Evolutionary conservation across 2,797 vertebrate species (phyloP), one percentile per base, ranked within the genome.

Genomic region (Trematomus bernacchii): DNA sequence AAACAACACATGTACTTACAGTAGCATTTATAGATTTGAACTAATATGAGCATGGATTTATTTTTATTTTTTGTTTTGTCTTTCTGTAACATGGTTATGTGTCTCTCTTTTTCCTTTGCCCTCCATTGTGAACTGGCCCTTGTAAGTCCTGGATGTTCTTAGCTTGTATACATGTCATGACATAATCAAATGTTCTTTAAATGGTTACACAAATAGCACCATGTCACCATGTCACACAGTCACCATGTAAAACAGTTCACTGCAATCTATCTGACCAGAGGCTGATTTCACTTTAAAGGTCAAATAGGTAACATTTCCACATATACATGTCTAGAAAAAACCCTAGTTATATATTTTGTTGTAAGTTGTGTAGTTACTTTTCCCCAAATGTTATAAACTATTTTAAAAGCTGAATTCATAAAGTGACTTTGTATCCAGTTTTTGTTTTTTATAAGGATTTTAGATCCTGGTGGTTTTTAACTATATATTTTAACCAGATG

Each of bases 31-130:
- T 37, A 37, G 33, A 43, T 46, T 46, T 33, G 33, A 61, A 44
- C n/a, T 10, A 23, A 23, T 48, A 8, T 15, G 51, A 11, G 30
- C 14, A 40, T 33, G 50, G 50, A 40, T 79, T 66, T 82, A 9
- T 16, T 7, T 75, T 48, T 69, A 47, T 63, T 53, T 62, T 52
- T 69, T n/a, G 14, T 23, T 65, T 60, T 47, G 9, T 68, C 47
- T 75, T 50, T 77, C 15, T 76, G 58, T 87, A 85, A 90, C 79
- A 30, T 77, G 47, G 23, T 84, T 46, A 6, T 88, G 67, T 89
- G 33, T 92, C 69, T 87, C 44, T 83, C 76, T 76, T 76, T 77
- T 84, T 60, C 78, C 78, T 84, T 78, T 88, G 92, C 90, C 68
- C 61, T 76, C 86, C 80, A 54, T 78, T 90, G 77, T 85, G 83